A percentile compares a stretch with the other conserved stretches of the same genome.
Evolutionary conservation across 1,140 invertebrate species (phyloP).

Genomic region (Eufriesea mexicana): DNA sequence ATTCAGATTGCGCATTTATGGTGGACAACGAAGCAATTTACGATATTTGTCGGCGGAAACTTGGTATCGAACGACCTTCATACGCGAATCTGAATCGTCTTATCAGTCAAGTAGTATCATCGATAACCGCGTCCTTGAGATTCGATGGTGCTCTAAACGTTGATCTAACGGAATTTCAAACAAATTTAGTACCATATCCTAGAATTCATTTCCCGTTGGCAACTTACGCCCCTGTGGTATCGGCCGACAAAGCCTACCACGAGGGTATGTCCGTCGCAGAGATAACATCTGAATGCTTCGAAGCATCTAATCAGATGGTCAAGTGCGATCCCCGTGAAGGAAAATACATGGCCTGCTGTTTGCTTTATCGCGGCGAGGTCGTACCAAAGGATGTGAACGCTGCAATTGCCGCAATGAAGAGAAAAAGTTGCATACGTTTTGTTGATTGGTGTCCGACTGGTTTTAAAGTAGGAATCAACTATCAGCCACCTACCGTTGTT

Average conservation of each 20-base stretch:
- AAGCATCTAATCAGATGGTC: slow-evolving; percentile 65
- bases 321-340: slow-evolving; percentile 65
- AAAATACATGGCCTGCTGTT: slow-evolving; percentile 89
- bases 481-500: slow-evolving; percentile 88
- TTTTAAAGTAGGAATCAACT: slow-evolving; percentile 89
- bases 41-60: slow-evolving; percentile 64
- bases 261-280: slow-evolving; percentile 66
- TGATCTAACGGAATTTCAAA: slow-evolving; percentile 65
- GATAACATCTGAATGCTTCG: slow-evolving; percentile 65
- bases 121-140: slow-evolving; percentile 63
- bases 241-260: slow-evolving; percentile 61
- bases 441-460: slow-evolving; percentile 89
- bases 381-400: slow-evolving; percentile 87
- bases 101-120: slow-evolving; percentile 66
- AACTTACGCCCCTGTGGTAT: slow-evolving; percentile 62
- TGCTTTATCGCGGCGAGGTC: slow-evolving; percentile 62
- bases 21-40: slow-evolving; percentile 67
- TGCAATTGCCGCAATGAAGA: slow-evolving; percentile 79
- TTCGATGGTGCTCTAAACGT: slow-evolving; percentile 64
- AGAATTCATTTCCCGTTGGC: slow-evolving; percentile 63
- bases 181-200: slow-evolving; percentile 63
- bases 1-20: slow-evolving; percentile 67
- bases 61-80: slow-evolving; percentile 59
- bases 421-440: slow-evolving; percentile 76
- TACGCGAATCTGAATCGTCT: slow-evolving; percentile 63